phyloP scores from a whole-genome alignment of 2,113 vertebrate species.

The Pachyramphus minor region DNA sequence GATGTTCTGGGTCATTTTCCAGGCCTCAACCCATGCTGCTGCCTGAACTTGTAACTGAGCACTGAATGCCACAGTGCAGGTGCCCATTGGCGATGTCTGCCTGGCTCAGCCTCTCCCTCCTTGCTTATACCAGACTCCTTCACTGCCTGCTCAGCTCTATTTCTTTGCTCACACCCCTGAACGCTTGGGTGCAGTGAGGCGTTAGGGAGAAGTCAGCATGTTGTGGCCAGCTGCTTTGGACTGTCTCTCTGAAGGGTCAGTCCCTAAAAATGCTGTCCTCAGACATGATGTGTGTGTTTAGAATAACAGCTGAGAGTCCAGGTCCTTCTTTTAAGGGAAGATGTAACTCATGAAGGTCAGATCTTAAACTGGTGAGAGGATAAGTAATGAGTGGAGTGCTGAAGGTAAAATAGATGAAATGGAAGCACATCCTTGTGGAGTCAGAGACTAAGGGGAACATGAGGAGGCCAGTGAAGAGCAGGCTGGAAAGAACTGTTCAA shows the following conservation, averaged over 20 bases:
- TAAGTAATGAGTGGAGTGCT: neutral
- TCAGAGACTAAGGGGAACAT: neutral
- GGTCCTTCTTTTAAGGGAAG: neutral
- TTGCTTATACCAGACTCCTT: neutral
- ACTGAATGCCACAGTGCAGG: neutral
- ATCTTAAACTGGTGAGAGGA: neutral
- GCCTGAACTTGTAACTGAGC: neutral
- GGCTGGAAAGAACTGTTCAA: neutral
- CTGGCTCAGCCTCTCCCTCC: neutral
- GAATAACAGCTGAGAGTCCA: neutral
- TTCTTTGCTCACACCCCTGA: neutral
- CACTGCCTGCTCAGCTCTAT: neutral
- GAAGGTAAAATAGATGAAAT: neutral
- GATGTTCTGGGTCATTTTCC: neutral
- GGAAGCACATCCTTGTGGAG: neutral
- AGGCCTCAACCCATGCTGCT: conserved; percentile 10
- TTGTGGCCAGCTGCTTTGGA: neutral
- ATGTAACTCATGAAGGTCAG: neutral
- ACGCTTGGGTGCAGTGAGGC: neutral
- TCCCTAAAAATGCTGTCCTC: neutral
- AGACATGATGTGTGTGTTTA: neutral
- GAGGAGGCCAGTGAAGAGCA: neutral
- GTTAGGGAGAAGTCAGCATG: neutral
- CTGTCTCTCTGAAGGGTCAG: neutral
- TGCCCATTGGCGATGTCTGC: neutral